A percentile compares a stretch with the other conserved stretches of the same genome.
Evolutionary conservation across 2,888 invertebrate genomes (phyloP).

Genomic region (Iphiclides podalirius): DNA sequence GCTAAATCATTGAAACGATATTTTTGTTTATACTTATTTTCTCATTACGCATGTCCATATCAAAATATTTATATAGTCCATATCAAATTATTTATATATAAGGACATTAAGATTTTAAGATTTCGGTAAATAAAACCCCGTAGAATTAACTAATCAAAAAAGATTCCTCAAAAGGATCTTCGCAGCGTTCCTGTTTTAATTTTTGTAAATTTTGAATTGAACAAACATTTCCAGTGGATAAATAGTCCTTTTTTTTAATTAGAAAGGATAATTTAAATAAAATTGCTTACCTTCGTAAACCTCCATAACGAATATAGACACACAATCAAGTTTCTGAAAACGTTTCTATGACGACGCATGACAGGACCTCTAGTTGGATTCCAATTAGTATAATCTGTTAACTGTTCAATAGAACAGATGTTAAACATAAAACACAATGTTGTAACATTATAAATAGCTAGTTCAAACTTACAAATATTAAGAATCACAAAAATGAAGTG

Average conservation of each 20-base stretch:
- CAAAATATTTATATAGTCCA: no score
- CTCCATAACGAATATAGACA: slow-evolving; percentile 72
- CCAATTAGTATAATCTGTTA: slow-evolving; percentile 38
- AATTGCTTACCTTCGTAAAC: slow-evolving; percentile 64
- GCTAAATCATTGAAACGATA: no score
- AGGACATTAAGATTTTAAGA: no score
- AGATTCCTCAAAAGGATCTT: slow-evolving; percentile 35
- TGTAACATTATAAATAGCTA: no score
- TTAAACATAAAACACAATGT: no score
- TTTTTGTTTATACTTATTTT: no score
- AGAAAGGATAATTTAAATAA: slow-evolving; percentile 29
- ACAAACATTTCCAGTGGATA: slow-evolving; percentile 1
- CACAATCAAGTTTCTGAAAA: slow-evolving; percentile 67
- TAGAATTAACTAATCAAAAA: slow-evolving; percentile 21
- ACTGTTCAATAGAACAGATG: background rate
- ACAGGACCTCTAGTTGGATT: slow-evolving; percentile 62
- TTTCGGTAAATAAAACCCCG: no score
- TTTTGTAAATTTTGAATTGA: background rate
- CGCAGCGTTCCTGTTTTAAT: slow-evolving; percentile 38
- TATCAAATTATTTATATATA: no score
- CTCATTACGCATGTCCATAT: no score
- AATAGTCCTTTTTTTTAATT: no score
- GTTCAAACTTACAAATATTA: no score
- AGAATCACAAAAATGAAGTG: no score
- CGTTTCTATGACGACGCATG: slow-evolving; percentile 80